A percentile compares a stretch with the other conserved stretches of the same genome.
These are phyloP conservation scores for Cervus canadensis DNA, from an alignment of 2,113 vertebrate species.

Conservation along the genomic window DNA sequence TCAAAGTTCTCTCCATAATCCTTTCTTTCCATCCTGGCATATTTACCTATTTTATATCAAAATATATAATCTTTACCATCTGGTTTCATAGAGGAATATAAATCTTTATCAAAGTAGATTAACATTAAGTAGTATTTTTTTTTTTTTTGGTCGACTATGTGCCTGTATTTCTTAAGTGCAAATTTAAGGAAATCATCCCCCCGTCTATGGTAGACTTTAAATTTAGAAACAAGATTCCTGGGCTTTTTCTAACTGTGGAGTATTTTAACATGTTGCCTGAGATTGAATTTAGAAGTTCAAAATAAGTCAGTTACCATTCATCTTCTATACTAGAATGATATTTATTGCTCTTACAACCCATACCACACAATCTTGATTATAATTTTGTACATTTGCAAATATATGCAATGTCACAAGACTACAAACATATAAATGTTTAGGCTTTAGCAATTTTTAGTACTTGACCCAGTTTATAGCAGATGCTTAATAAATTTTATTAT, in stretches of 20 bases:
- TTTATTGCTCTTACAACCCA: background rate
- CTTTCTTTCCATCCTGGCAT: slow-evolving; percentile 62
- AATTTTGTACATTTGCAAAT: background rate
- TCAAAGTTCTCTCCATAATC: slow-evolving; percentile 68
- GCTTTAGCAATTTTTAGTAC: background rate
- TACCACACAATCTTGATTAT: background rate
- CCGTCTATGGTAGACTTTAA: slow-evolving; percentile 15
- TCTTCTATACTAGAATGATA: background rate
- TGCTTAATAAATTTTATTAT: background rate
- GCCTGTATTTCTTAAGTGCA: slow-evolving; percentile 34
- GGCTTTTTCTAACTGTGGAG: background rate
- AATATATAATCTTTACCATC: slow-evolving; percentile 66
- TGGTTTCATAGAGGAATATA: slow-evolving; percentile 60
- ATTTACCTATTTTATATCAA: slow-evolving; percentile 70
- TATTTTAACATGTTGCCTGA: slow-evolving; percentile 19
- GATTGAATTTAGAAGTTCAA: slow-evolving; percentile 20
- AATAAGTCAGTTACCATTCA: background rate
- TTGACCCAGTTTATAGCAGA: background rate
- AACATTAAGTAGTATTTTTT: slow-evolving; percentile 11
- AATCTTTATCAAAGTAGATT: slow-evolving; percentile 71
- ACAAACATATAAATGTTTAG: background rate
- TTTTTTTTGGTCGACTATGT: background rate
- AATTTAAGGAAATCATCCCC: slow-evolving; percentile 46
- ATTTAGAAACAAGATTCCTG: slow-evolving; percentile 26
- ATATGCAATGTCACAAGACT: background rate